phyloP scores from a whole-genome alignment of 1,140 invertebrate species.

The Teleogryllus occipitalis region DNA sequence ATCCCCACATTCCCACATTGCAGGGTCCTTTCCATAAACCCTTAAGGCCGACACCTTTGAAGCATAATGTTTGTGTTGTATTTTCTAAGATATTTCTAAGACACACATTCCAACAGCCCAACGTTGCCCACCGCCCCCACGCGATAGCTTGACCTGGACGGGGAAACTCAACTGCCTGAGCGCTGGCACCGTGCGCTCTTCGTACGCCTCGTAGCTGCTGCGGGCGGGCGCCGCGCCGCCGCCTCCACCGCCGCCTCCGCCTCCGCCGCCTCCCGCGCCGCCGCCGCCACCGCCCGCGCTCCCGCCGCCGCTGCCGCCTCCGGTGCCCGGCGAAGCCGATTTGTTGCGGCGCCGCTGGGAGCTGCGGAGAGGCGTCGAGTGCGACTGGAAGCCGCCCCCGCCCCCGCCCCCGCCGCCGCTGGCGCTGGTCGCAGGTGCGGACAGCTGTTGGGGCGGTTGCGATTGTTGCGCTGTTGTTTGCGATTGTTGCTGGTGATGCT shows the following conservation, averaged over 20 bases:
- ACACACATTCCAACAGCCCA: neutral
- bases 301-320: conserved; percentile 29
- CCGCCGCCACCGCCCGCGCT: conserved; percentile 24
- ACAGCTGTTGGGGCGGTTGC: neutral
- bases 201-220: conserved; percentile 77
- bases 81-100: neutral
- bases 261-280: neutral
- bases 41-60: no score
- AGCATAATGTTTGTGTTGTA: no score
- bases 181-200: conserved; percentile 73
- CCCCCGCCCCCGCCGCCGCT: neutral
- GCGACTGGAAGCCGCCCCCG: neutral
- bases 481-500: neutral
- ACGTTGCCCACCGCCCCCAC: no score
- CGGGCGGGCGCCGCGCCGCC: conserved; percentile 35
- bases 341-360: conserved; percentile 63
- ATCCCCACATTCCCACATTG: no score
- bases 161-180: conserved; percentile 57
- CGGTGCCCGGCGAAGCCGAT: conserved; percentile 43
- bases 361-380: conserved; percentile 32
- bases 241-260: conserved; percentile 33
- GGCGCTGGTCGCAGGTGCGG: no score
- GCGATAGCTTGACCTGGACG: no score
- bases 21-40: no score
- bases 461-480: conserved; percentile 28